phyloP scores from a whole-genome alignment of 2,113 vertebrate species.

The Actinemys pallida region DNA sequence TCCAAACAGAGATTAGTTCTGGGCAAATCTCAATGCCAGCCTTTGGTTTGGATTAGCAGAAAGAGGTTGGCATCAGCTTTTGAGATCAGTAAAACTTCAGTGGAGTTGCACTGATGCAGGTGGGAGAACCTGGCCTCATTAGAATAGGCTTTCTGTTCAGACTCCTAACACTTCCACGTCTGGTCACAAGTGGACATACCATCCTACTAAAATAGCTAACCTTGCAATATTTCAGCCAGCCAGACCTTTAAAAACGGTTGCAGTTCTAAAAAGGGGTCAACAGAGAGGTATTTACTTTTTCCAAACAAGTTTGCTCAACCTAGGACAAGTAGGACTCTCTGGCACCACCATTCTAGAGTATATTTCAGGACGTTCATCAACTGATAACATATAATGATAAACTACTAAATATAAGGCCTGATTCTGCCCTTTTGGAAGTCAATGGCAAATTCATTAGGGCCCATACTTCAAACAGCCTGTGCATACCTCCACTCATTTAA shows the following conservation, averaged over 20 bases:
- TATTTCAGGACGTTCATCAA: background rate
- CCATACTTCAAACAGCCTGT: background rate
- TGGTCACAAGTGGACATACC: background rate
- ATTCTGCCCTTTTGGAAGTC: background rate
- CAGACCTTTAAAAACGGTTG: background rate
- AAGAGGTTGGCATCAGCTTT: slow-evolving; percentile 14
- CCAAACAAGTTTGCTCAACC: background rate
- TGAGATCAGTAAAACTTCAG: background rate
- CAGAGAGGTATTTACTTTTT: fast-evolving
- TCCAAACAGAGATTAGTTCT: slow-evolving; percentile 9
- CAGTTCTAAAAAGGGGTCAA: background rate
- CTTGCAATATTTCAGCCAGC: slow-evolving; percentile 6
- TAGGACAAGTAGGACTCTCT: background rate
- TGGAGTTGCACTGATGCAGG: background rate
- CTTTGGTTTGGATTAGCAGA: background rate
- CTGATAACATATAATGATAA: background rate
- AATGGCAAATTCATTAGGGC: background rate
- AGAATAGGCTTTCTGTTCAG: background rate
- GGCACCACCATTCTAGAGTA: background rate
- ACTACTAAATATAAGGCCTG: background rate
- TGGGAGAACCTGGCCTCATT: background rate
- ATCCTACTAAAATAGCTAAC: background rate
- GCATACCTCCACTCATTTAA: background rate
- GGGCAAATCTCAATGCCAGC: slow-evolving; percentile 21
- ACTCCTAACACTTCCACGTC: background rate